These are phyloP conservation scores for Vanacampus margaritifer DNA, from an alignment of 2,113 vertebrate genomes.

Conservation along the genomic window DNA sequence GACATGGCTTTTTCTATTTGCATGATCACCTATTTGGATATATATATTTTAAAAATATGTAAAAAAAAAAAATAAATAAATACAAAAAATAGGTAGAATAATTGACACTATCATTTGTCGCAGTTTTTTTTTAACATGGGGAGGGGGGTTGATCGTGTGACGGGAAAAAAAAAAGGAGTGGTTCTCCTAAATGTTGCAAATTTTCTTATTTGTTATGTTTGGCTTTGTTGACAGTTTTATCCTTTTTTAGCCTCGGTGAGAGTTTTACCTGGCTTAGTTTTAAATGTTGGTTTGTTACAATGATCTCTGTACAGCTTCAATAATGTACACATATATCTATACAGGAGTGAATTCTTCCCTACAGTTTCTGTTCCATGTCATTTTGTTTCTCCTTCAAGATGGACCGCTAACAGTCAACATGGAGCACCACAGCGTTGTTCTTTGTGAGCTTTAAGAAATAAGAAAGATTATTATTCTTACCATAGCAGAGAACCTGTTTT, in stretches of 20 bases:
- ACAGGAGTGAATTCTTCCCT: slow-evolving; percentile 42
- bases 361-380: slow-evolving; percentile 36
- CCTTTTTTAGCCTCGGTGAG: slow-evolving; percentile 38
- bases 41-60: slow-evolving; percentile 35
- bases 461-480: slow-evolving; percentile 37
- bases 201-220: slow-evolving; percentile 34
- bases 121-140: slow-evolving; percentile 47
- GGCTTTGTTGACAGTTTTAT: slow-evolving; percentile 55
- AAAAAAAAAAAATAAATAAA: slow-evolving; percentile 39
- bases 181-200: slow-evolving; percentile 29
- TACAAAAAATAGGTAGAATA: slow-evolving; percentile 16
- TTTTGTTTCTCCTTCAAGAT: slow-evolving; percentile 14
- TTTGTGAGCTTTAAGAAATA: slow-evolving; percentile 70
- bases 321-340: slow-evolving; percentile 58
- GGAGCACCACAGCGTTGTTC: slow-evolving; percentile 47
- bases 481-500: slow-evolving; percentile 65
- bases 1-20: slow-evolving; percentile 60
- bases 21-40: slow-evolving; percentile 68
- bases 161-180: slow-evolving; percentile 39
- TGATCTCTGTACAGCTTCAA: slow-evolving; percentile 75
- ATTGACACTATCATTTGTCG: slow-evolving; percentile 49
- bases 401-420: slow-evolving; percentile 30
- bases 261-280: slow-evolving; percentile 47
- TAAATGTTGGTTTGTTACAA: slow-evolving; percentile 58
- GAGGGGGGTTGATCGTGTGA: slow-evolving; percentile 31